Evolutionary conservation across 2,797 vertebrate species (phyloP).

Genomic region (Podargus strigoides): DNA sequence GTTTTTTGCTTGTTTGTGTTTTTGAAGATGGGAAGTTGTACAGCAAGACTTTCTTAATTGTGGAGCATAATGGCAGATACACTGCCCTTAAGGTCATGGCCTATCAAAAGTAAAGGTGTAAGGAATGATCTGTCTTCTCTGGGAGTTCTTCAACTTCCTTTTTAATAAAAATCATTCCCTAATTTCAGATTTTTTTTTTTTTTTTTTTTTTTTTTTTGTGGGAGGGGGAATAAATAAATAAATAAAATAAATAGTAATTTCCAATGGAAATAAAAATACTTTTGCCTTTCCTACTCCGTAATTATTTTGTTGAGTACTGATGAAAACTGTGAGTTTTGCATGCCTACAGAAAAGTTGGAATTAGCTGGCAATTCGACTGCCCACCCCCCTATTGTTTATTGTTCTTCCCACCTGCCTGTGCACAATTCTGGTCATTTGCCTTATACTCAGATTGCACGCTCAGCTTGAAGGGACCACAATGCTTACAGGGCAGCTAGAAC

Average conservation of each 20-base stretch:
- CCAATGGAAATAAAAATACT: not conserved
- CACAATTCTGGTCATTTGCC: not conserved
- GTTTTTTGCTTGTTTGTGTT: not conserved
- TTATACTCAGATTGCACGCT: not conserved
- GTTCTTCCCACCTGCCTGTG: not conserved
- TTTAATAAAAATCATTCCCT: not conserved
- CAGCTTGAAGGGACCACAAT: not conserved
- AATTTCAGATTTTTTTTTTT: not conserved
- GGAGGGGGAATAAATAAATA: not conserved
- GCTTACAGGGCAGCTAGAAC: not conserved
- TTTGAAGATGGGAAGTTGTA: not conserved
- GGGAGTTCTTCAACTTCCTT: not conserved
- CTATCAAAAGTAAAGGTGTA: not conserved
- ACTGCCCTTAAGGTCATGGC: not conserved
- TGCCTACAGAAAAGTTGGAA: not conserved
- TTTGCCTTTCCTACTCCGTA: not conserved
- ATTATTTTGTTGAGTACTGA: not conserved
- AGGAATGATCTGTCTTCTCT: not conserved
- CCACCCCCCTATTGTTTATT: fast-evolving
- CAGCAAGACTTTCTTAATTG: not conserved
- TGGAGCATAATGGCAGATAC: not conserved
- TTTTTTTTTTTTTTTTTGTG: too few species aligned
- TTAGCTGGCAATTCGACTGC: not conserved
- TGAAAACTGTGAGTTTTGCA: not conserved
- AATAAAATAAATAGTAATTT: not conserved